Base-by-base conservation (phyloP, 1,140 invertebrate genomes). In the Chymomyza costata region DNA sequence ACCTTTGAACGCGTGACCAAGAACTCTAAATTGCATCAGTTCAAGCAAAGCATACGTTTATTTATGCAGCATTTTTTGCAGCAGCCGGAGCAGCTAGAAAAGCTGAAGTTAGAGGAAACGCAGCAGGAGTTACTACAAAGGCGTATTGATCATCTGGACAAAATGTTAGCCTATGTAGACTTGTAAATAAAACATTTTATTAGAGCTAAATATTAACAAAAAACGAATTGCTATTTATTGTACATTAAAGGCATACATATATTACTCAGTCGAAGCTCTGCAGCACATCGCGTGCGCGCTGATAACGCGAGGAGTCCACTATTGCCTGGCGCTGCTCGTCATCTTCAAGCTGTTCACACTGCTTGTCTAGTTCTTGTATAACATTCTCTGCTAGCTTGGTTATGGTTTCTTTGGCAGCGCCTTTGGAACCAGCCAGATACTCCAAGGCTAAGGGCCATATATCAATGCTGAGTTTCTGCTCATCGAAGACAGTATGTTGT, bases 11-110 rank as follows among this genome's bases (percentile, higher is more conserved):
- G 90, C 58, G 88, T 93, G 18, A 86, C 90, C 1, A 71, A 87
- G 31, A 89, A 91, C 6, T 78, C 88, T 1, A 91, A 93, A 70
- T 83, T 94, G 6, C 87, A 90, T 57, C 85, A 89, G 51, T 91
- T 95, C 44, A 87, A 90, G 37, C 92, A 94, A 84, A 91, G 92
- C 52, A 73, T 95, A 2, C 83, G 89, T 37, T 86, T 95, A 3
- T 95, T 95, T 65, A 88, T 95, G 70, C 90, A 89, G 80, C 92
- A 93, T 82, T 94, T 94, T 65, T 69, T 94, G 5, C 50, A 93
- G 1, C 88, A 88, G 71, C 89, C 90, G 62, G 90, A 63, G 3
- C 56, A 78, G 2, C 44, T 78, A 8, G 51, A 62, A 2, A 92
- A 83, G 64, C 86, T 32, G 16, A 64, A 82, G 3, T 65, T 89